Conservation (phyloP, 53 echinoderm and acorn worm species). For the Henricia sp. region DNA sequence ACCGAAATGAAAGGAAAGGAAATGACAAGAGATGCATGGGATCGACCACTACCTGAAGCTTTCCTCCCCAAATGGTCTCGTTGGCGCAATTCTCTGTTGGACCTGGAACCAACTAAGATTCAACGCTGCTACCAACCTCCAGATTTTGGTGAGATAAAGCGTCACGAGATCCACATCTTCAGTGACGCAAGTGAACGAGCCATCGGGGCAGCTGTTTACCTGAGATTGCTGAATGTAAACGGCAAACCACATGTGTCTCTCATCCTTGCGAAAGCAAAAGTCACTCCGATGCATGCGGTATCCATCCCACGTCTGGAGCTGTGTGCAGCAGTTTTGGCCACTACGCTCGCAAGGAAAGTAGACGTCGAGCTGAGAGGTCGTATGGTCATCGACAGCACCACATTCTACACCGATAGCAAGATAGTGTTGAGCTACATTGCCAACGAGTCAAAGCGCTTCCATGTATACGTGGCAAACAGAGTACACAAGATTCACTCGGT, state of each 20-base stretch:
- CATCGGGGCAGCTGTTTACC: constrained; percentile 55
- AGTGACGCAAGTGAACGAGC: constrained; percentile 63
- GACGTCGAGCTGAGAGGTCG: not conserved
- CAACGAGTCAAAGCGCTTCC: constrained; percentile 56
- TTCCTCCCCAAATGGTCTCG: constrained; percentile 17
- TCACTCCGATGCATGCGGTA: not conserved
- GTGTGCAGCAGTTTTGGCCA: too few relatives aligned
- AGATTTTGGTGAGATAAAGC: not conserved
- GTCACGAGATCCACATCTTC: constrained; percentile 36
- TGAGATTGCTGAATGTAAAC: constrained; percentile 1
- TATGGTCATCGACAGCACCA: not conserved
- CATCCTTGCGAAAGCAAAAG: constrained; percentile 1
- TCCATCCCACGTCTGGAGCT: constrained; percentile 68
- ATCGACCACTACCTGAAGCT: constrained; percentile 22
- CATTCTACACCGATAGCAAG: constrained; percentile 50
- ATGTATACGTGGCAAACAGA: constrained; percentile 54
- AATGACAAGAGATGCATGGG: constrained; percentile 1
- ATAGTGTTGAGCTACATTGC: constrained; percentile 60
- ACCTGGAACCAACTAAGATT: constrained; percentile 1
- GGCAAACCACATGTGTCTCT: constrained; percentile 21
- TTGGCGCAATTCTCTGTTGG: constrained; percentile 24
- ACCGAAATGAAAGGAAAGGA: not conserved
- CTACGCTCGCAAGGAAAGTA: not conserved
- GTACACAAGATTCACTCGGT: constrained; percentile 54
- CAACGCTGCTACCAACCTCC: constrained; percentile 26